Base-by-base conservation (phyloP, 2,113 vertebrate species). In the Ammodytes marinus region DNA sequence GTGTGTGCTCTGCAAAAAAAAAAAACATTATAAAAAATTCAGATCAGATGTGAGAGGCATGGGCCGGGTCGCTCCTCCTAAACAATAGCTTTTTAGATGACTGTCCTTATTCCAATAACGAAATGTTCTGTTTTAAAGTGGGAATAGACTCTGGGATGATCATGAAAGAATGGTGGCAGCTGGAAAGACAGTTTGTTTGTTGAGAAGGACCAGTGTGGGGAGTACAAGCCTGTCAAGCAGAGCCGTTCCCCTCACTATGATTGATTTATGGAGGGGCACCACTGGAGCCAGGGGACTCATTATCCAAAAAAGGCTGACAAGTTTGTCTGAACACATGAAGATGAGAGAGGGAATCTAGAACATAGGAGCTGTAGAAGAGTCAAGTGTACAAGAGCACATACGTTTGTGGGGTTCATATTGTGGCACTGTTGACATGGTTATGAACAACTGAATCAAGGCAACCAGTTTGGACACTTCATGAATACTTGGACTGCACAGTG, bases 171-270 rank as follows among this genome's bases (percentile, higher is more conserved):
- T 2, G 46, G 72, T 59, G 88, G 77, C 82, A 82, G 80, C 79
- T 86, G 81, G 75, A 69, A 6, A 68, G 65, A 77, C 82, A 66
- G 65, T 87, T 27, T 81, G 79, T 65, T 60, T 55, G 40, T 27
- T 54, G 40, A 52, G 77, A 75, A 72, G 59, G 77, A 85, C 12
- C 47, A 59, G 77, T 4, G 40, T 6, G 15, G 57, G 78, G 70
- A 75, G 40, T 14, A 63, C 50, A 79, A 70, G 37, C 63, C 77
- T 73, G 75, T 82, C 87, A 79, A 75, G 45, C 63, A 45, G 58
- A 52, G 39, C 17, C 2, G 8, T 52, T 65, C 55, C 19, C 7
- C 27, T 6, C 54, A 40, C 43, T 69, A 74, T 49, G 52, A 71
- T 42, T 63, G 68, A 80, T 74, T 82, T 59, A 58, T 79, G 49